A percentile compares a stretch with the other conserved stretches of the same genome.
These are phyloP conservation scores for Bagarius yarrelli DNA, from an alignment of 2,113 vertebrate species.

Conservation along the genomic window DNA sequence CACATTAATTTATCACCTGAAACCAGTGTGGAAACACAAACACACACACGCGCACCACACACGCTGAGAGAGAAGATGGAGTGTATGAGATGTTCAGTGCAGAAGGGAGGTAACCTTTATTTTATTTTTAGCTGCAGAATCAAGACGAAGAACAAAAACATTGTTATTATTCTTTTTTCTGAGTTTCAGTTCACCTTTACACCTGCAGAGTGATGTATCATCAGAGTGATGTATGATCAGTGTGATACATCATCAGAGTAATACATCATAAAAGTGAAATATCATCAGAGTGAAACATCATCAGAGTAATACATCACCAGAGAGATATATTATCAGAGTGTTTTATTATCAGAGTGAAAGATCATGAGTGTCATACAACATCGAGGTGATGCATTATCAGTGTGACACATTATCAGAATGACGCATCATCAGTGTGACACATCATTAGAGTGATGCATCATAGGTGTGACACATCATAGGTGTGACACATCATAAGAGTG, in stretches of 20 bases:
- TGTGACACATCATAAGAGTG: too few species aligned
- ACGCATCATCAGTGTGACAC: too few species aligned
- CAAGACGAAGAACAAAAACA: slow-evolving; percentile 55
- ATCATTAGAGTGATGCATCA: too few species aligned
- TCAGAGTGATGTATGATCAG: too few species aligned
- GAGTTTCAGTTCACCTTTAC: slow-evolving; percentile 47
- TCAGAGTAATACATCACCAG: too few species aligned
- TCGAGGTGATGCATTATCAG: too few species aligned
- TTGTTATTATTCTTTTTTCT: slow-evolving; percentile 58
- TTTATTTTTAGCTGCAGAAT: slow-evolving; percentile 69
- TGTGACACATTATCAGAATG: too few species aligned
- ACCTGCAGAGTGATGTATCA: not conserved
- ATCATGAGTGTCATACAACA: not conserved
- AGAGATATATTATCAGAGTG: not conserved
- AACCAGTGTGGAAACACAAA: slow-evolving; percentile 27
- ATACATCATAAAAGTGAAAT: too few species aligned
- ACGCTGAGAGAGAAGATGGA: slow-evolving; percentile 46
- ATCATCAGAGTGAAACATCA: not conserved
- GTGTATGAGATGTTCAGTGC: slow-evolving; percentile 59
- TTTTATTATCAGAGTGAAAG: not conserved
- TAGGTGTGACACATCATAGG: too few species aligned
- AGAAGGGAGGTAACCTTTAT: slow-evolving; percentile 65
- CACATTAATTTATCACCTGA: slow-evolving; percentile 45
- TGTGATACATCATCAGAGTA: not conserved
- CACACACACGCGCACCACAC: slow-evolving; percentile 18